Percentiles rank a stretch among this genome's conserved stretches.
Conservation (phyloP, 1,140 invertebrate species). For the Platyura marginata region DNA sequence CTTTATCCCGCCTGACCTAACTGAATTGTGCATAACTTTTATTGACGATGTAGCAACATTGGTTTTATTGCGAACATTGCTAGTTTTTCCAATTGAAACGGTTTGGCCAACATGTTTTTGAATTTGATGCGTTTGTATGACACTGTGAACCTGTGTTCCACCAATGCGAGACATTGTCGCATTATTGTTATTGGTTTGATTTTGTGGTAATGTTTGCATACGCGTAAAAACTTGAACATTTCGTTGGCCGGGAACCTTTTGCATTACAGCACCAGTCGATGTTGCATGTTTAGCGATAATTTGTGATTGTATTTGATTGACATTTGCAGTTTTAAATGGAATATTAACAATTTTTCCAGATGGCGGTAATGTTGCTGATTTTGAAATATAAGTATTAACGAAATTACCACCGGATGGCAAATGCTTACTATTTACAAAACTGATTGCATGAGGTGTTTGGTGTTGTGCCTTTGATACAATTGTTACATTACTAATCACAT, state of each 20-base stretch:
- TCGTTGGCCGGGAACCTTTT: constrained; percentile 5
- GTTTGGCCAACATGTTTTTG: constrained; percentile 7
- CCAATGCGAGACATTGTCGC: background rate
- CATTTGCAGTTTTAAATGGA: background rate
- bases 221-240: constrained; percentile 6
- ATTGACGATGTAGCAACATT: background rate
- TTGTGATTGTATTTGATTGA: background rate
- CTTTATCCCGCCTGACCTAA: background rate
- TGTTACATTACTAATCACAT: constrained; percentile 19
- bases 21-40: background rate
- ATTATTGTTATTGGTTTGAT: background rate
- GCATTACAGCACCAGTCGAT: background rate
- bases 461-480: constrained; percentile 14
- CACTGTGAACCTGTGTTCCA: background rate
- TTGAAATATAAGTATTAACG: background rate
- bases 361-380: too few species aligned
- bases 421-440: constrained; percentile 10
- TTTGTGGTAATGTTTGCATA: background rate
- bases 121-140: background rate
- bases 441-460: constrained; percentile 4
- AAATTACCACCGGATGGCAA: constrained; percentile 6
- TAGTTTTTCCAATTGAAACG: background rate
- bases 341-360: constrained; percentile 1
- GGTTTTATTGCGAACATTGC: background rate
- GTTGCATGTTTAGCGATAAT: background rate